Base-by-base conservation (phyloP, 53 echinoderm and acorn worm genomes). In the Apostichopus leukothele region DNA sequence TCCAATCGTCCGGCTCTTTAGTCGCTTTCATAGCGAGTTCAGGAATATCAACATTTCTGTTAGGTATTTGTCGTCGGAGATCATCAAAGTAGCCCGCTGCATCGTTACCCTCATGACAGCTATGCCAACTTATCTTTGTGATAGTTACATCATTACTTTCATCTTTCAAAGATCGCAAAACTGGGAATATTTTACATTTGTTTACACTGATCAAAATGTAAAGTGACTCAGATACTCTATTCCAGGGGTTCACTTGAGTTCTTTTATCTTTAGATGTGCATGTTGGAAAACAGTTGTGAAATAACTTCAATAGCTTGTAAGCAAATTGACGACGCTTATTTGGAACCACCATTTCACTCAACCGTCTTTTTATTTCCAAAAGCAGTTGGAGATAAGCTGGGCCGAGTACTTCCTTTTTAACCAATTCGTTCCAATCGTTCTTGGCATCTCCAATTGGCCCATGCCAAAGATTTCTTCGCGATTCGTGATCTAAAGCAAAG, bases 401-500 rank as follows among this genome's bases (percentile, higher is more conserved):
- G 7, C 90, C 92, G 55, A 97, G 90, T 9, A 95, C 90, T 5
- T 88, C 7, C 54, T 86, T 23, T 14, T 85, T 75, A 1, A 97
- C 21, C 18, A 67, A 52, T 11, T 18, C 3, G 80, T 97, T 97
- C 97, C 97, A 97, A 21, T 88, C 73, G 5, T 83, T 52, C 63
- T 59, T 88, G 14, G 71, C 27, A 85, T 81, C 91, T 60, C 86
- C 88, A 74, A 83, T 87, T 76, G 87, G 79, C 5, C 86, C 92
- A 76, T 90, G 90, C 84, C 83, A 89, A 5, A 97, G 83, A 81
- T 94, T 90, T 90, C 93, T 91, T 57, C 97, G 79, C n/a, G 93
- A 83, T 51, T 90, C 92, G 53, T 92, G 79, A 80, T 93, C 95
- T 21, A 97, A 79, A n/a, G 90, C 92, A 89, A 97, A 98, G 59